Percentiles rank a stretch among this genome's conserved stretches.
These are phyloP conservation scores for Gymnothorax javanicus DNA, from an alignment of 2,797 vertebrate genomes.

Conservation along the genomic window DNA sequence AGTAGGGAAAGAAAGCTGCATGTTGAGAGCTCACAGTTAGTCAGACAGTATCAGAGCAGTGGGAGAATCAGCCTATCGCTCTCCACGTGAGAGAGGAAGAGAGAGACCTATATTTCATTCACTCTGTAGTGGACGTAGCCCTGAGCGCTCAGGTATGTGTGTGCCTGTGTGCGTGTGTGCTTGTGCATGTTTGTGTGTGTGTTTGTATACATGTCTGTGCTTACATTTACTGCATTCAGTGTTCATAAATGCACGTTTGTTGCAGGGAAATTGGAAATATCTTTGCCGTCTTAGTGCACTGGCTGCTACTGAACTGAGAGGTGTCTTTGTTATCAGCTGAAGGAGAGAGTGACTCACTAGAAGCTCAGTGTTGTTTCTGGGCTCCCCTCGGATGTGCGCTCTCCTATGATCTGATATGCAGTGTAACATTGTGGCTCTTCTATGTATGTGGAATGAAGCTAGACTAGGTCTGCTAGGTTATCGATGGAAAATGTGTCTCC, in stretches of 20 bases:
- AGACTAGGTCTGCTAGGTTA: not conserved
- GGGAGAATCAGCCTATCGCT: constrained; percentile 1
- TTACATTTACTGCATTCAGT: not conserved
- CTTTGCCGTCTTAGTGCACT: not conserved
- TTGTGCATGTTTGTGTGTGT: not conserved
- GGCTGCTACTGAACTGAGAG: not conserved
- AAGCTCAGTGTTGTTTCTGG: not conserved
- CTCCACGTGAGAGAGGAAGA: not conserved
- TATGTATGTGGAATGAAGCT: not conserved
- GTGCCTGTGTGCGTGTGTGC: not conserved
- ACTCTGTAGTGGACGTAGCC: not conserved
- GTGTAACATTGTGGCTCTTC: not conserved
- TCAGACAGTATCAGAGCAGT: not conserved
- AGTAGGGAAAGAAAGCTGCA: not conserved
- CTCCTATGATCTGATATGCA: not conserved
- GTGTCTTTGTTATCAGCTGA: not conserved
- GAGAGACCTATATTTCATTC: not conserved
- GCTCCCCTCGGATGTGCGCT: not conserved
- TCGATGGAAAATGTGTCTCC: too few species aligned
- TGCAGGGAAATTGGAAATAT: not conserved
- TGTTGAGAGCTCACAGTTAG: not conserved
- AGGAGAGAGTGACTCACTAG: too few species aligned
- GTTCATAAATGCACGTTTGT: not conserved
- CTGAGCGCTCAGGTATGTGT: constrained; percentile 8
- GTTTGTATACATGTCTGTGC: not conserved